A percentile compares a stretch with the other conserved stretches of the same genome.
These are phyloP conservation scores for Macrophya annulata DNA, from an alignment of 2,888 invertebrate genomes.

Conservation along the genomic window DNA sequence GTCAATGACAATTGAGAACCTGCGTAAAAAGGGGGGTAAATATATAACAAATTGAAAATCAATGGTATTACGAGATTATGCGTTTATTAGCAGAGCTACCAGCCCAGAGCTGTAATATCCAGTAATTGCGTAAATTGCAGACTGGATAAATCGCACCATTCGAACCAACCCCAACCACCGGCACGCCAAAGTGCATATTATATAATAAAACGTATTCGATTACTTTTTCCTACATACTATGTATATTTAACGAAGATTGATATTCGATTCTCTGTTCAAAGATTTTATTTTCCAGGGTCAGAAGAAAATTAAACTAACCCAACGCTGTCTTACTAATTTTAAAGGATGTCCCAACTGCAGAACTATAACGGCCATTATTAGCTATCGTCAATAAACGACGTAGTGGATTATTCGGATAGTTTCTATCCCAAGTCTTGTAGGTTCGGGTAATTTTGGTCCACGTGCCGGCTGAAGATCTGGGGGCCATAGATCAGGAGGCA, in stretches of 20 bases:
- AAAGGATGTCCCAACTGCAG: not conserved
- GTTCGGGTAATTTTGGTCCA: conserved; percentile 30
- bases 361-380: not conserved
- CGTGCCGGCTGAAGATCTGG: not conserved
- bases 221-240: not conserved
- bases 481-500: conserved; percentile 37
- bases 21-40: conserved; percentile 63
- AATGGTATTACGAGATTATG: conserved; percentile 72
- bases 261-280: not conserved
- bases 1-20: conserved; percentile 64
- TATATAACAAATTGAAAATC: conserved; percentile 72
- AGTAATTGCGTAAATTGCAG: conserved; percentile 70
- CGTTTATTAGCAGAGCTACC: conserved; percentile 70
- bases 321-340: not conserved
- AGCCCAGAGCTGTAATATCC: conserved; percentile 71
- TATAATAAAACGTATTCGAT: conserved; percentile 17
- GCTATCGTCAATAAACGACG: not conserved
- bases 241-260: not conserved
- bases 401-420: not conserved
- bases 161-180: not conserved
- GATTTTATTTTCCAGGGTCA: not conserved
- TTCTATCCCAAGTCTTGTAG: not conserved
- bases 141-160: conserved; percentile 8
- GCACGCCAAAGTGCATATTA: not conserved
- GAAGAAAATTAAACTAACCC: not conserved